Evolutionary conservation across 1,140 invertebrate genomes (phyloP).

Genomic region (Drosophila navojoa): DNA sequence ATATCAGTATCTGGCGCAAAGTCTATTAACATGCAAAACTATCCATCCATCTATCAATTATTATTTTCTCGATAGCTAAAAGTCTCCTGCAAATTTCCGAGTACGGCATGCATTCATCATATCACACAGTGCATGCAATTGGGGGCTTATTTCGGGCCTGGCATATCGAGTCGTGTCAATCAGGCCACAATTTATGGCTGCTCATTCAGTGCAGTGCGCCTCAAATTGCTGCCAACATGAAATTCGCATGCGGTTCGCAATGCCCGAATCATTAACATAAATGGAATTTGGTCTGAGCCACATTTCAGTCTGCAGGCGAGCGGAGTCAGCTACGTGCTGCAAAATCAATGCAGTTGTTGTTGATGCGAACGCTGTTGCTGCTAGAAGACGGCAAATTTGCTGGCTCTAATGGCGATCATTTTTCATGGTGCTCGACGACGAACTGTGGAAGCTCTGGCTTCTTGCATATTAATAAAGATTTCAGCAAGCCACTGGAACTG

Average conservation of each 20-base stretch:
- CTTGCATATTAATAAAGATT: conserved; percentile 80
- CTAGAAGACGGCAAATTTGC: conserved; percentile 59
- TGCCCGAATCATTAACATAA: conserved; percentile 69
- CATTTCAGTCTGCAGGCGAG: not conserved
- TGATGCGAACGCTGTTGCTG: not conserved
- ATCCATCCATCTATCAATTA: not conserved
- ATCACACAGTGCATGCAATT: conserved; percentile 28
- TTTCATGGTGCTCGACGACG: conserved; percentile 51
- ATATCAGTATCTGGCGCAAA: too few relatives aligned
- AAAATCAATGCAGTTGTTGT: conserved; percentile 69
- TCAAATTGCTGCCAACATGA: conserved; percentile 35
- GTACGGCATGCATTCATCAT: not conserved
- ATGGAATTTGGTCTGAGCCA: conserved; percentile 56
- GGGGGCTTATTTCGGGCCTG: conserved; percentile 16
- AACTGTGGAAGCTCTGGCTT: conserved; percentile 43
- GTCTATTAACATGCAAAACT: not conserved
- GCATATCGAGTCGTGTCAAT: conserved; percentile 34
- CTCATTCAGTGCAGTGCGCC: conserved; percentile 11
- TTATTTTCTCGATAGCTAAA: too few relatives aligned
- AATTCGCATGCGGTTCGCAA: conserved; percentile 48
- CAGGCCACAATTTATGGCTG: conserved; percentile 46
- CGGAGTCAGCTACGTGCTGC: conserved; percentile 45
- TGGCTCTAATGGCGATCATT: conserved; percentile 65
- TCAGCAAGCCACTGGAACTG: conserved; percentile 42
- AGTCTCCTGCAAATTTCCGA: too few relatives aligned